A percentile compares a stretch with the other conserved stretches of the same genome.
phyloP scores from a whole-genome alignment of 2,888 invertebrate species.

The Oscheius sp. region DNA sequence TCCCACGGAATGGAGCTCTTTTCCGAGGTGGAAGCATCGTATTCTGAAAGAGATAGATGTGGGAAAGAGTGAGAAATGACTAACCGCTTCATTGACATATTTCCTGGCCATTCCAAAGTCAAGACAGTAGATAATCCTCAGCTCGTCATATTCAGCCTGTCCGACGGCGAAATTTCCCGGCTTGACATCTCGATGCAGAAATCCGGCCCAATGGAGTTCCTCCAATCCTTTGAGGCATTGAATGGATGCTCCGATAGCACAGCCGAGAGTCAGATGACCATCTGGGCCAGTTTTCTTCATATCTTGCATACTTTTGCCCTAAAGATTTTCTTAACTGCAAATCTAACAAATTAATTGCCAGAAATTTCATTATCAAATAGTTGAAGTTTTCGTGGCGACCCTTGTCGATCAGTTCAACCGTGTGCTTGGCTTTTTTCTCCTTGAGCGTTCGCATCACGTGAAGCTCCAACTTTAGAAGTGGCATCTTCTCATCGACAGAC shows the following conservation, averaged over 20 bases:
- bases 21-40: conserved; percentile 55
- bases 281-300: conserved; percentile 50
- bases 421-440: conserved; percentile 47
- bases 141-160: conserved; percentile 54
- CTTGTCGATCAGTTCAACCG: conserved; percentile 51
- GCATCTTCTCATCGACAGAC: conserved; percentile 42
- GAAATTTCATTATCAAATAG: conserved; percentile 60
- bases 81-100: conserved; percentile 41
- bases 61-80: not conserved
- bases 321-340: too few relatives aligned
- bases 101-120: conserved; percentile 62
- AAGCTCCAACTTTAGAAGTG: conserved; percentile 57
- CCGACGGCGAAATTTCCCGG: conserved; percentile 64
- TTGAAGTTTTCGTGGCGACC: conserved; percentile 54
- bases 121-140: conserved; percentile 61
- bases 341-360: too few relatives aligned
- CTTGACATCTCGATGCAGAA: conserved; percentile 51
- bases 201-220: conserved; percentile 60
- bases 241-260: conserved; percentile 59
- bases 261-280: conserved; percentile 51
- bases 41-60: conserved; percentile 43
- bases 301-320: conserved; percentile 53
- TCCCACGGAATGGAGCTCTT: conserved; percentile 60
- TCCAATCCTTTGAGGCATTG: conserved; percentile 65
- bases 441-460: conserved; percentile 55